Evolutionary conservation across 1,140 invertebrate species (phyloP).

Genomic region (Varroa destructor): DNA sequence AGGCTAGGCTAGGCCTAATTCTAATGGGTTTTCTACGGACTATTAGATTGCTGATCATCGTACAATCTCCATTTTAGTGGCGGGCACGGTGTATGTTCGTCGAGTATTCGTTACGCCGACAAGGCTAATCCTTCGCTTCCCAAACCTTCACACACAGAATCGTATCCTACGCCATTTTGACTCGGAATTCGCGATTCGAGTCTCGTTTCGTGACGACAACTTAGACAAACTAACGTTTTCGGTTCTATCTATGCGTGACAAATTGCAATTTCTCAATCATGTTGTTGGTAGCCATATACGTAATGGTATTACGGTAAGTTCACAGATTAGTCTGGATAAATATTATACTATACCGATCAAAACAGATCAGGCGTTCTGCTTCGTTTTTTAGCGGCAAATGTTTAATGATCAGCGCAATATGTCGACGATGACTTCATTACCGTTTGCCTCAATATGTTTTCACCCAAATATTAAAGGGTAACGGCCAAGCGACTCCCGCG

Average conservation of each 20-base stretch:
- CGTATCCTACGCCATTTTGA: slow-evolving; percentile 37
- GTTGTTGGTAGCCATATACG: slow-evolving; percentile 31
- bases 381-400: no score
- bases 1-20: no score
- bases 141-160: slow-evolving; percentile 37
- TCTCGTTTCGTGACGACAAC: slow-evolving; percentile 31
- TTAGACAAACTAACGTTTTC: slow-evolving; percentile 27
- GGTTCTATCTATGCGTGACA: slow-evolving; percentile 9
- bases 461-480: neutral
- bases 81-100: slow-evolving; percentile 29
- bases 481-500: neutral
- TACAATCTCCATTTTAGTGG: neutral
- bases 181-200: slow-evolving; percentile 30
- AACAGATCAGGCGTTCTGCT: no score
- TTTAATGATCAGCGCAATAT: no score
- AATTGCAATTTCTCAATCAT: slow-evolving; percentile 29
- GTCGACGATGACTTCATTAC: neutral
- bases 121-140: slow-evolving; percentile 35
- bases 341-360: no score
- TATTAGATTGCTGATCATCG: no score
- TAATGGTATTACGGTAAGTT: slow-evolving; percentile 30
- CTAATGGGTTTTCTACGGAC: no score
- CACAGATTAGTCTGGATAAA: no score
- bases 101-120: slow-evolving; percentile 36
- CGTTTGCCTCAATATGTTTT: neutral